These are phyloP conservation scores for Delichon dasypus DNA, from an alignment of 2,797 vertebrate genomes.

Conservation along the genomic window DNA sequence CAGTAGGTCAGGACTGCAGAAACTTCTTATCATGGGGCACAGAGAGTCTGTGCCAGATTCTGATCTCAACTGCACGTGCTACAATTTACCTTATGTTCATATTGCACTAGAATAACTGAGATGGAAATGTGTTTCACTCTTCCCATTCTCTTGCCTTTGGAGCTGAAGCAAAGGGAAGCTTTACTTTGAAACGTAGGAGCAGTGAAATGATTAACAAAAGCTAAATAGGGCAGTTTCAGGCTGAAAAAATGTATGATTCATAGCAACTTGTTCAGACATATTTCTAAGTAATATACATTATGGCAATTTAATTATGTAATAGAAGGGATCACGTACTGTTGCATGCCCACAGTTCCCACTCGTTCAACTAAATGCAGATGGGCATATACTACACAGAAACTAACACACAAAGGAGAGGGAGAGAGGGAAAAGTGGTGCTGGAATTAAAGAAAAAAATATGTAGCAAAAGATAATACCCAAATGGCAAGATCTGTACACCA, in stretches of 20 bases:
- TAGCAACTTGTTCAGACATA: conserved; percentile 48
- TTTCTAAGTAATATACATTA: conserved; percentile 12
- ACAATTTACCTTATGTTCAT: not conserved
- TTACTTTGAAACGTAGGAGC: not conserved
- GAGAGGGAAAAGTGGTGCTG: not conserved
- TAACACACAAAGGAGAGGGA: not conserved
- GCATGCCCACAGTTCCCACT: conserved; percentile 31
- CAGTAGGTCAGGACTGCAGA: not conserved
- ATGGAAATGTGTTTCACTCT: not conserved
- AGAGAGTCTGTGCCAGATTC: conserved; percentile 2
- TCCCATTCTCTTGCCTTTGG: not conserved
- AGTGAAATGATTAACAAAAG: conserved; percentile 30
- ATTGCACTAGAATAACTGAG: not conserved
- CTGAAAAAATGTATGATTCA: conserved; percentile 50
- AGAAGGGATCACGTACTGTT: conserved; percentile 32
- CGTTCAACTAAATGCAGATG: not conserved
- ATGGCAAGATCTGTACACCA: not conserved
- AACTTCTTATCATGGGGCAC: not conserved
- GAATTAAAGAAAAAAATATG: not conserved
- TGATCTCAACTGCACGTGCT: not conserved
- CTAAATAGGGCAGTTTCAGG: conserved; percentile 38
- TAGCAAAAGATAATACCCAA: not conserved
- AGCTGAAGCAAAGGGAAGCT: not conserved
- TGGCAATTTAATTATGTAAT: conserved; percentile 60
- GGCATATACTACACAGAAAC: not conserved